Evolutionary conservation across 2,797 vertebrate species (phyloP).

Genomic region (Paguma larvata): DNA sequence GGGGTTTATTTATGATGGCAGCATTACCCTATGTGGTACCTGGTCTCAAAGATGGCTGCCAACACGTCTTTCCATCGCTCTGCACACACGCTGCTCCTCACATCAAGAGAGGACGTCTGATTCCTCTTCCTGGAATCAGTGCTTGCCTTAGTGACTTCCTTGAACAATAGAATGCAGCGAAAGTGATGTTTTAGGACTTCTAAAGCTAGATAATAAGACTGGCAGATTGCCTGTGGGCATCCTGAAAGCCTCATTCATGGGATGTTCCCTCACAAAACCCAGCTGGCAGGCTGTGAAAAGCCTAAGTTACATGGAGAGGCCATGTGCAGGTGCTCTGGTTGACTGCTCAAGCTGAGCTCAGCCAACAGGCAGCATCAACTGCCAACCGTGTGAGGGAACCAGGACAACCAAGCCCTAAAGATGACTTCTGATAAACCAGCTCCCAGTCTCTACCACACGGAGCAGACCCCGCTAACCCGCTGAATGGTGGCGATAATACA

Average conservation of each 20-base stretch:
- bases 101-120: not conserved
- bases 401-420: not conserved
- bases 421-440: not conserved
- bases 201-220: not conserved
- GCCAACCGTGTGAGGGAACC: not conserved
- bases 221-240: not conserved
- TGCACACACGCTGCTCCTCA: not conserved
- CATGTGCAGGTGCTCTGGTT: accelerated
- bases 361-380: not conserved
- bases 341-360: not conserved
- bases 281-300: not conserved
- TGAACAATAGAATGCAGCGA: not conserved
- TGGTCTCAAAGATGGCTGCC: not conserved
- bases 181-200: not conserved
- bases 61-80: not conserved
- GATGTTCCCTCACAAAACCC: not conserved
- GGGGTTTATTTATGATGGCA: not conserved
- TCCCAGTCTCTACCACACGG: not conserved
- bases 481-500: not conserved
- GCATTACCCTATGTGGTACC: accelerated
- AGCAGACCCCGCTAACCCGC: not conserved
- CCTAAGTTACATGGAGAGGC: not conserved
- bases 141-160: not conserved
- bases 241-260: not conserved
- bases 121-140: not conserved